phyloP scores from a whole-genome alignment of 2,888 invertebrate genomes.

The Lasioglossum figueresi region DNA sequence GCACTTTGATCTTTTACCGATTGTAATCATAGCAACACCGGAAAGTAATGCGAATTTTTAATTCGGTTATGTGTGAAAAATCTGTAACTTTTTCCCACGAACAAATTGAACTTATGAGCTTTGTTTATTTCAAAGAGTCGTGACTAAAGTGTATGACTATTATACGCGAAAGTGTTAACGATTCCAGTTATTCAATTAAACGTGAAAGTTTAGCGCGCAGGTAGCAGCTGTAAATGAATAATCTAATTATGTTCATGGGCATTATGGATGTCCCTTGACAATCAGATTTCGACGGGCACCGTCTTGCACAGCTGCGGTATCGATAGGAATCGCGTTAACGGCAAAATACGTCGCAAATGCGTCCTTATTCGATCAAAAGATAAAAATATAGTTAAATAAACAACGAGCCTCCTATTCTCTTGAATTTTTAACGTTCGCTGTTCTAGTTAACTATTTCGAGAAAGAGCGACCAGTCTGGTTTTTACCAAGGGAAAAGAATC shows the following conservation, averaged over 20 bases:
- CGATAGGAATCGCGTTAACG: constrained; percentile 15
- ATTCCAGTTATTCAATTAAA: not conserved
- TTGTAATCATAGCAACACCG: too few species aligned
- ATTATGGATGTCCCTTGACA: constrained; percentile 29
- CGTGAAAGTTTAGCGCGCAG: constrained; percentile 15
- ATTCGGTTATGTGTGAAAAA: too few species aligned
- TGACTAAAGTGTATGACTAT: too few species aligned
- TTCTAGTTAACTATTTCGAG: not conserved
- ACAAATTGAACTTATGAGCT: too few species aligned
- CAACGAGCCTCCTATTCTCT: too few species aligned
- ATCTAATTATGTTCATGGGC: constrained; percentile 38
- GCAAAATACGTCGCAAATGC: constrained; percentile 12
- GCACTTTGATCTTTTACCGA: too few species aligned
- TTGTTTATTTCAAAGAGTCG: too few species aligned
- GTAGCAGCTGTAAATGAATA: constrained; percentile 55
- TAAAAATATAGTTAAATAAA: not conserved
- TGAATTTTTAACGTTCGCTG: not conserved
- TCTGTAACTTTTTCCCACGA: too few species aligned
- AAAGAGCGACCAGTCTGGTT: too few species aligned
- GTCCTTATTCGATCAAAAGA: not conserved
- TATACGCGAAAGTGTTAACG: not conserved
- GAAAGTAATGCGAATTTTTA: too few species aligned
- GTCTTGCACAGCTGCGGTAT: not conserved
- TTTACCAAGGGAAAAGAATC: too few species aligned
- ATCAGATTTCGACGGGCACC: constrained; percentile 36